Conservation (phyloP, 2,113 vertebrate genomes). For the Ciconia boyciana region DNA sequence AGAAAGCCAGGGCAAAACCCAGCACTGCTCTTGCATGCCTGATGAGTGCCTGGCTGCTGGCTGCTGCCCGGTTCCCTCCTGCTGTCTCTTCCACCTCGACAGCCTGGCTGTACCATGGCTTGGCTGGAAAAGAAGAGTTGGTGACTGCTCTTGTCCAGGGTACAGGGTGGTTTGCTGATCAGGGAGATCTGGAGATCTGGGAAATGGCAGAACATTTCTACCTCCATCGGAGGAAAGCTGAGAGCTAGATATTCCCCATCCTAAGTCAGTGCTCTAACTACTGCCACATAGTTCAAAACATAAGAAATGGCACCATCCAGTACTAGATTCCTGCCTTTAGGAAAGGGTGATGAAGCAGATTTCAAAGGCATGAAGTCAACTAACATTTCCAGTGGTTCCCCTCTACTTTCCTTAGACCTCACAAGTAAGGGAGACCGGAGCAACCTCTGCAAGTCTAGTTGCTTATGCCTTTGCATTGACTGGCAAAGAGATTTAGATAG, state of each 20-base stretch:
- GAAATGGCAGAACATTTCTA: background rate
- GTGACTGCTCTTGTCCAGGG: accelerated
- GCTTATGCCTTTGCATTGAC: background rate
- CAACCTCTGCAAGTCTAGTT: background rate
- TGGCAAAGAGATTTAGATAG: background rate
- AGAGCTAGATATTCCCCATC: background rate
- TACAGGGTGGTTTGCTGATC: background rate
- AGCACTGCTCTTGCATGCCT: background rate
- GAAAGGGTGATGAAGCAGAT: background rate
- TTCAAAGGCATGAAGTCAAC: background rate
- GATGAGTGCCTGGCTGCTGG: background rate
- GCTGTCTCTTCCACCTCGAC: background rate
- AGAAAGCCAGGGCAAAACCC: background rate
- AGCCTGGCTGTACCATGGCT: background rate
- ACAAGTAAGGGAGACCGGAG: background rate
- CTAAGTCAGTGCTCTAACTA: background rate
- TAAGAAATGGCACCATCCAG: background rate
- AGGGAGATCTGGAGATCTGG: background rate
- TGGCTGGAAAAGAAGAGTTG: background rate
- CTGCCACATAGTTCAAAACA: background rate
- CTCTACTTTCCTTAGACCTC: background rate
- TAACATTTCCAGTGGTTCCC: background rate
- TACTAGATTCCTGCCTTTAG: background rate
- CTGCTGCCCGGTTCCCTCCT: background rate
- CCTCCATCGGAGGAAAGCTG: background rate